These are phyloP conservation scores for Pegoplata infirma DNA, from an alignment of 2,888 invertebrate genomes.

Conservation along the genomic window DNA sequence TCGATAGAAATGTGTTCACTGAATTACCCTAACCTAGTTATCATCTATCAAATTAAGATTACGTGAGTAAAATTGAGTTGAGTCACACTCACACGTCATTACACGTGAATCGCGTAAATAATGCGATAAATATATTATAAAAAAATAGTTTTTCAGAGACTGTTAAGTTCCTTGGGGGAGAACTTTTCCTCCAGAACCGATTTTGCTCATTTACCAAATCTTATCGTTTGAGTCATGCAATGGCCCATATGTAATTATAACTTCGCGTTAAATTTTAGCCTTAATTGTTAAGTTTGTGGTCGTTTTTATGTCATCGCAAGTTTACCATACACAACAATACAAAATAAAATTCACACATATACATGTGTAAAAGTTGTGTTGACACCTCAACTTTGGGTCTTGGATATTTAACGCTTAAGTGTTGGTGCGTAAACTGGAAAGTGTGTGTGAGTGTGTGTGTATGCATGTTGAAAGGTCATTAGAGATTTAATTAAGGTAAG, in stretches of 20 bases:
- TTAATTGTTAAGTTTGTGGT: conserved; percentile 42
- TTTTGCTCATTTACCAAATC: no score
- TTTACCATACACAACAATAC: conserved; percentile 23
- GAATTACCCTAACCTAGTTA: no score
- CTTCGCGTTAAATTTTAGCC: conserved; percentile 29
- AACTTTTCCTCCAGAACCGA: no score
- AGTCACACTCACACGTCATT: no score
- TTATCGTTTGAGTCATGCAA: no score
- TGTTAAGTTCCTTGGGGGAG: no score
- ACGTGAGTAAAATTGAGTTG: no score
- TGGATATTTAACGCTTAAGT: conserved; percentile 20
- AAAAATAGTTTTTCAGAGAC: no score
- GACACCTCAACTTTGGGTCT: conserved; percentile 47
- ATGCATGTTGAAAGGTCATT: conserved; percentile 33
- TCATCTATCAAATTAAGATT: no score
- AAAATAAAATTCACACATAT: background rate
- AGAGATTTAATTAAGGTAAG: conserved; percentile 45
- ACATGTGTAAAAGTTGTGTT: conserved; percentile 34
- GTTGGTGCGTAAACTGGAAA: conserved; percentile 20
- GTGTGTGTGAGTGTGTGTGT: background rate
- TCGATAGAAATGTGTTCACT: no score
- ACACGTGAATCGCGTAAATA: no score
- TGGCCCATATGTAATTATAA: background rate
- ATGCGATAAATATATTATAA: no score
- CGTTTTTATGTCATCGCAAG: conserved; percentile 28